Percentiles rank a stretch among this genome's conserved stretches.
phyloP scores from a whole-genome alignment of 2,797 vertebrate genomes.

The Geotrypetes seraphini region DNA sequence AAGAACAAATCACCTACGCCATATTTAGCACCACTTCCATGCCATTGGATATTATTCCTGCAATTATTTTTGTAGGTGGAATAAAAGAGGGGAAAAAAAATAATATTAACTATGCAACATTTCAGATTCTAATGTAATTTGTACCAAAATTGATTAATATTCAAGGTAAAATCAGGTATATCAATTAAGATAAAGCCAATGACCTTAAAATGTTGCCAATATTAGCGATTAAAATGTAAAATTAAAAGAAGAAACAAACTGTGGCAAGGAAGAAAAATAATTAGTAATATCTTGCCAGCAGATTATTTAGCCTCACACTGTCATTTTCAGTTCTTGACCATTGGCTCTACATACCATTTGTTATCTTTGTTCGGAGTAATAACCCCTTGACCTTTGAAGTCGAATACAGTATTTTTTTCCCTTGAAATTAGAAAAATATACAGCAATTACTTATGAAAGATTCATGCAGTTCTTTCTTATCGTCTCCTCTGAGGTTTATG shows the following conservation, averaged over 20 bases:
- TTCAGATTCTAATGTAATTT: no score
- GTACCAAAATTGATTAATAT: no score
- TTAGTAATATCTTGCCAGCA: background rate
- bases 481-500: slow-evolving; percentile 42
- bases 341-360: background rate
- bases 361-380: background rate
- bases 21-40: background rate
- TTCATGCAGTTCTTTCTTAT: slow-evolving; percentile 34
- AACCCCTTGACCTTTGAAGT: background rate
- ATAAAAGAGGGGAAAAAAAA: no score
- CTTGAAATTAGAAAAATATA: slow-evolving; percentile 31
- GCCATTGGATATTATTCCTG: no score
- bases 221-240: no score
- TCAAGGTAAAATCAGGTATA: no score
- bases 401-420: background rate
- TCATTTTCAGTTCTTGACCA: background rate
- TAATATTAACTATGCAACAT: no score
- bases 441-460: slow-evolving; percentile 53
- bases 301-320: background rate
- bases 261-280: background rate
- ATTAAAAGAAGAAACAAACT: no score
- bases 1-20: background rate
- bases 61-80: no score
- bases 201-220: no score
- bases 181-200: no score